These are phyloP conservation scores for Zaprionus ornatus DNA, from an alignment of 1,140 invertebrate species.

Conservation along the genomic window DNA sequence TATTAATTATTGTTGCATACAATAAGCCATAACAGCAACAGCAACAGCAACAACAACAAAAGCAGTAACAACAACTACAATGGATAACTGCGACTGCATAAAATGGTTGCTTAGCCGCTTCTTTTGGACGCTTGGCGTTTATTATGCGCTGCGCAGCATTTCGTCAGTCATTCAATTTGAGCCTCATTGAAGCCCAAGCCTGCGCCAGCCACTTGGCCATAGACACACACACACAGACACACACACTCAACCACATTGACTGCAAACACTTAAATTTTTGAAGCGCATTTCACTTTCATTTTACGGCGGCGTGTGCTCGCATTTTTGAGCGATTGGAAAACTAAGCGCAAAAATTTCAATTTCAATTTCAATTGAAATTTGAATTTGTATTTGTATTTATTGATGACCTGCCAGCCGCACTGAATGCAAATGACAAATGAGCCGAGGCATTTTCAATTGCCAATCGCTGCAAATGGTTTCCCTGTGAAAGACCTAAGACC, in stretches of 20 bases:
- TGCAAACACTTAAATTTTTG: constrained; percentile 65
- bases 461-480: constrained; percentile 4
- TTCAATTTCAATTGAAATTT: constrained; percentile 16
- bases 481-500: not conserved
- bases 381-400: constrained; percentile 57
- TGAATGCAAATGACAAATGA: constrained; percentile 67
- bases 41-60: not conserved
- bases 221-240: constrained; percentile 15
- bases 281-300: constrained; percentile 77
- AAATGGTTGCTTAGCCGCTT: constrained; percentile 40
- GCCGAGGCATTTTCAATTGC: constrained; percentile 28
- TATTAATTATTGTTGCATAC: constrained; percentile 75
- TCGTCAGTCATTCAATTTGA: constrained; percentile 71
- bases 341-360: constrained; percentile 73
- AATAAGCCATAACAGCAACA: constrained; percentile 34
- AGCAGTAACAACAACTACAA: constrained; percentile 2
- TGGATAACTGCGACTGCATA: constrained; percentile 26
- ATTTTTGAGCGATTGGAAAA: constrained; percentile 36
- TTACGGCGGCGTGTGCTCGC: constrained; percentile 43
- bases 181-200: constrained; percentile 63
- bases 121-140: constrained; percentile 48
- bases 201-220: constrained; percentile 50
- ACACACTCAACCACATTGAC: not conserved
- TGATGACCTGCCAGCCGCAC: constrained; percentile 59
- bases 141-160: constrained; percentile 70